Percentiles rank a stretch among this genome's conserved stretches.
Conservation (phyloP, 2,113 vertebrate species). For the Epinephelus lanceolatus region DNA sequence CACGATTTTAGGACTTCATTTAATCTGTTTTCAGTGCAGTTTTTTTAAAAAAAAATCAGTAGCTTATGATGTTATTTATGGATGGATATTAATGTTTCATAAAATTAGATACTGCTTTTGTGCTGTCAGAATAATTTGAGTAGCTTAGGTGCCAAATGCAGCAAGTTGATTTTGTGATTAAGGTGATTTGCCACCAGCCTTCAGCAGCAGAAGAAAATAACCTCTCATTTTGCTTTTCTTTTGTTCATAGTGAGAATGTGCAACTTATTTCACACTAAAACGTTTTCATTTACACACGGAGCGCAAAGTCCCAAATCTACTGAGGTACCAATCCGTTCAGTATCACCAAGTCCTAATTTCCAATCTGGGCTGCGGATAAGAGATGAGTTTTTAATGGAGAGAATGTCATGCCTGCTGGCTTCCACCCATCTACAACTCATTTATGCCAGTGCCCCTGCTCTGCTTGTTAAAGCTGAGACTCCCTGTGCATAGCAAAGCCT, state of each 20-base stretch:
- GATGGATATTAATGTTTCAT: conserved; percentile 25
- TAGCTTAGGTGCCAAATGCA: conserved; percentile 48
- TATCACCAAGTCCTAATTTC: conserved; percentile 61
- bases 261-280: conserved; percentile 61
- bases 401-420: conserved; percentile 73
- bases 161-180: conserved; percentile 36
- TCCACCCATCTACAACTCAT: conserved; percentile 65
- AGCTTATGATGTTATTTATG: neutral
- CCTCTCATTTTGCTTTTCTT: conserved; percentile 43
- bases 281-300: conserved; percentile 57
- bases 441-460: conserved; percentile 48
- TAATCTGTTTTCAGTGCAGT: too few species aligned
- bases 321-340: conserved; percentile 47
- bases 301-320: conserved; percentile 57
- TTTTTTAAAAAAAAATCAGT: neutral
- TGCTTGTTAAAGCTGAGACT: conserved; percentile 55
- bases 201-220: neutral
- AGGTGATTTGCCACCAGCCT: conserved; percentile 25
- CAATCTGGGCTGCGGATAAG: conserved; percentile 58
- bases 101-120: conserved; percentile 11
- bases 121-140: conserved; percentile 31
- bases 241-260: conserved; percentile 46
- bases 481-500: conserved; percentile 45
- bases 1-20: neutral
- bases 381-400: conserved; percentile 77